These are phyloP conservation scores for Rhizoglyphus robini DNA, from an alignment of 1,140 invertebrate species.

Conservation along the genomic window DNA sequence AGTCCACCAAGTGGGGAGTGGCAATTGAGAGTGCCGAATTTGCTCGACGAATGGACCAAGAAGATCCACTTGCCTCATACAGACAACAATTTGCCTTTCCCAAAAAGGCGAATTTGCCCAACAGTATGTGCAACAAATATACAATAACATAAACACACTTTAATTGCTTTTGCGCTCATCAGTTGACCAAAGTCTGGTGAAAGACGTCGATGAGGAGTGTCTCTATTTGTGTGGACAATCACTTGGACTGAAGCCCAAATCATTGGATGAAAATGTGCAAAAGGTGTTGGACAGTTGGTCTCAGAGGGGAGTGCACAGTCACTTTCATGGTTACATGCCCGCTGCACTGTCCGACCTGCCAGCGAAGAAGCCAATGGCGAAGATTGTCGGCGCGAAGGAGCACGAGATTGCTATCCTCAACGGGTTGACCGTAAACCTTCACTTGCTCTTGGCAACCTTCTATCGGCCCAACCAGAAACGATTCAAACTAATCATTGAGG, in stretches of 20 bases:
- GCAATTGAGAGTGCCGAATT: conserved; percentile 29
- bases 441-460: conserved; percentile 38
- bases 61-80: conserved; percentile 33
- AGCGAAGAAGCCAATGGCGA: conserved; percentile 34
- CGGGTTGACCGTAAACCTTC: conserved; percentile 43
- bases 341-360: conserved; percentile 40
- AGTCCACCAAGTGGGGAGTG: conserved; percentile 13
- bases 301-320: conserved; percentile 37
- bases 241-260: conserved; percentile 40
- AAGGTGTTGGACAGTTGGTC: conserved; percentile 39
- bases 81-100: conserved; percentile 36
- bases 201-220: conserved; percentile 36
- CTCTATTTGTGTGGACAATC: conserved; percentile 46
- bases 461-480: conserved; percentile 41
- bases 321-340: conserved; percentile 37
- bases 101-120: conserved; percentile 34
- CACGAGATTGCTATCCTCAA: conserved; percentile 43
- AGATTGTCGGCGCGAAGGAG: conserved; percentile 36
- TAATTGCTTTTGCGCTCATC: not conserved
- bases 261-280: conserved; percentile 32
- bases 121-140: conserved; percentile 30
- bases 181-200: conserved; percentile 33
- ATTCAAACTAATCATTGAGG: conserved; percentile 46
- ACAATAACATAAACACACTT: too few relatives aligned
- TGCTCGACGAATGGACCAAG: conserved; percentile 34